Conservation (phyloP, 2,888 invertebrate genomes). For the Cheilosia vulpina region DNA sequence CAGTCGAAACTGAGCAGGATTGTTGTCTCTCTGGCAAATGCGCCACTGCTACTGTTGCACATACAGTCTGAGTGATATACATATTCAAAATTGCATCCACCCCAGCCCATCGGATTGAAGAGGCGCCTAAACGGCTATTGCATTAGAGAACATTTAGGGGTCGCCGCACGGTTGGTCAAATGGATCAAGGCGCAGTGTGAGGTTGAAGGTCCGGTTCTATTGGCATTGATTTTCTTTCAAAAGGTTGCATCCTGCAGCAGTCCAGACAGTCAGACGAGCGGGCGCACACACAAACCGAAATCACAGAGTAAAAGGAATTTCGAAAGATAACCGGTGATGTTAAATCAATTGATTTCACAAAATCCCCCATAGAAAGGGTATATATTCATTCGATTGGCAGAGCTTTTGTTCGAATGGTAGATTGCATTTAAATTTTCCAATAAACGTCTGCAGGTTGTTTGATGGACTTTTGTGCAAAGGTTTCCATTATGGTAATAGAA, state of each 20-base stretch:
- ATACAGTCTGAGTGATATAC: background rate
- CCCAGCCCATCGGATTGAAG: constrained; percentile 17
- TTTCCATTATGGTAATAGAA: constrained; percentile 42
- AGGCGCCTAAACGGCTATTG: constrained; percentile 31
- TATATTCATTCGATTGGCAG: constrained; percentile 51
- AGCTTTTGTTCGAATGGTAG: constrained; percentile 26
- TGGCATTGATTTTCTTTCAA: constrained; percentile 59
- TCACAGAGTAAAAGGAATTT: constrained; percentile 25
- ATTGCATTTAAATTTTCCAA: constrained; percentile 62
- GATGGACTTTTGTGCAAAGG: constrained; percentile 21
- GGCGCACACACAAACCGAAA: background rate
- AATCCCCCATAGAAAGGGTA: constrained; percentile 35
- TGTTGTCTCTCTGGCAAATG: constrained; percentile 15
- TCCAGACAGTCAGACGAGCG: constrained; percentile 35
- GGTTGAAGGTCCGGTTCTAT: constrained; percentile 25
- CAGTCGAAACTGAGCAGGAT: constrained; percentile 9
- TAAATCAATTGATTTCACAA: constrained; percentile 61
- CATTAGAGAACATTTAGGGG: constrained; percentile 36
- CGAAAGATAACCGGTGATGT: constrained; percentile 38
- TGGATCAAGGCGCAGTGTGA: constrained; percentile 14
- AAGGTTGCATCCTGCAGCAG: constrained; percentile 25
- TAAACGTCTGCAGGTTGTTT: constrained; percentile 45
- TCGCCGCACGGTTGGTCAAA: constrained; percentile 16
- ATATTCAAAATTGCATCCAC: constrained; percentile 52
- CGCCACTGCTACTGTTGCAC: constrained; percentile 31